phyloP scores from a whole-genome alignment of 2,797 vertebrate species.

The Sarcophilus harrisii region DNA sequence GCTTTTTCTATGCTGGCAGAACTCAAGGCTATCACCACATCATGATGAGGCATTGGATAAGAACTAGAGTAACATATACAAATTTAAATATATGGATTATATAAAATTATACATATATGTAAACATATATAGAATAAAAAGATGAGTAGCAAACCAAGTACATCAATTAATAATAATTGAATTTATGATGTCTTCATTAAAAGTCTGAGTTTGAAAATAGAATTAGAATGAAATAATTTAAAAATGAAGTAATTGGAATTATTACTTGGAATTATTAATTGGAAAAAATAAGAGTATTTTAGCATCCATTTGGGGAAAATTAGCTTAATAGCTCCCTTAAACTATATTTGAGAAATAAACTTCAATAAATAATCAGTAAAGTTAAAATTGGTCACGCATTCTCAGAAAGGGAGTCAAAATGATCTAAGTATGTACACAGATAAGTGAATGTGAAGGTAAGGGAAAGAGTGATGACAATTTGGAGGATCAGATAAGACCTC shows the following conservation, averaged over 20 bases:
- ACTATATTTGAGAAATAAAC: neutral
- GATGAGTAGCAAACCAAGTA: neutral
- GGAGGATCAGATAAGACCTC: neutral
- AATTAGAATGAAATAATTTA: conserved; percentile 28
- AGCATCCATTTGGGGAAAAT: conserved; percentile 22
- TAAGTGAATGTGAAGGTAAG: neutral
- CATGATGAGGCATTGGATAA: neutral
- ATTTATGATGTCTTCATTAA: conserved; percentile 37
- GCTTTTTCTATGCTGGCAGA: neutral
- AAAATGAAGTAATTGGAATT: conserved; percentile 10
- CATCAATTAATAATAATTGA: conserved; percentile 40
- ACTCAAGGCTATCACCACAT: neutral
- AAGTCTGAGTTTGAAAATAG: conserved; percentile 42
- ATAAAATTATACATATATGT: conserved; percentile 1
- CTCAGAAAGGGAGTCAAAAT: conserved; percentile 21
- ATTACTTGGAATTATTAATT: no score
- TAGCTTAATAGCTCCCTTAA: neutral
- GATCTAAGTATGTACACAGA: neutral
- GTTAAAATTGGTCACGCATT: conserved; percentile 24
- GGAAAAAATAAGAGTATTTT: conserved; percentile 32
- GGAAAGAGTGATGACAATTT: neutral
- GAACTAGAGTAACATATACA: neutral
- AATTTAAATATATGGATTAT: conserved; percentile 32
- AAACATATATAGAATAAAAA: conserved; percentile 11
- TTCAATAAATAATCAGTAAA: conserved; percentile 14